Percentiles rank a stretch among this genome's conserved stretches.
Evolutionary conservation across 1,140 invertebrate species (phyloP).

Genomic region (Drosophila pandora): DNA sequence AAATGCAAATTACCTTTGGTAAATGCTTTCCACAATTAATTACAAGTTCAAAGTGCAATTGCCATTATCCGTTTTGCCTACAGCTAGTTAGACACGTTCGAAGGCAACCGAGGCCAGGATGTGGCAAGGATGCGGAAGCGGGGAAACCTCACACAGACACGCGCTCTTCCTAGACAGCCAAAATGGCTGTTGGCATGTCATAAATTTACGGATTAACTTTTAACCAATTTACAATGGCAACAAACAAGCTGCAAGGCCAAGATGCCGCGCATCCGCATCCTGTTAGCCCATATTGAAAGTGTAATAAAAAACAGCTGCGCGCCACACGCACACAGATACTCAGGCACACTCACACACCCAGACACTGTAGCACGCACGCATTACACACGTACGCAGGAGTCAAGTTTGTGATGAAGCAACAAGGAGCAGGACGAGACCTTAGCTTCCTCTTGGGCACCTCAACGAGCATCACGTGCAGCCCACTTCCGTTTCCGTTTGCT

Average conservation of each 20-base stretch:
- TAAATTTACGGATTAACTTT: slow-evolving; percentile 81
- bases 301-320: slow-evolving; percentile 79
- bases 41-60: slow-evolving; percentile 73
- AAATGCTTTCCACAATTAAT: slow-evolving; percentile 58
- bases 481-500: slow-evolving; percentile 79
- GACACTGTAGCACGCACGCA: background rate
- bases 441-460: slow-evolving; percentile 69
- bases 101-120: slow-evolving; percentile 12
- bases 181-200: slow-evolving; percentile 80
- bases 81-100: slow-evolving; percentile 62
- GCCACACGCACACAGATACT: slow-evolving; percentile 22
- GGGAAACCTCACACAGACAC: slow-evolving; percentile 33
- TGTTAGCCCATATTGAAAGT: slow-evolving; percentile 73
- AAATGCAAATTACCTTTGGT: slow-evolving; percentile 4
- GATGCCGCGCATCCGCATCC: slow-evolving; percentile 63
- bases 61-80: slow-evolving; percentile 69
- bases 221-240: slow-evolving; percentile 78
- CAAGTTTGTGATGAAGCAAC: slow-evolving; percentile 50
- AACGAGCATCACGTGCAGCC: slow-evolving; percentile 80
- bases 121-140: background rate
- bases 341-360: slow-evolving; percentile 20
- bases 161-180: slow-evolving; percentile 22
- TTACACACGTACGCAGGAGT: slow-evolving; percentile 26
- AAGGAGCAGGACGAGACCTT: slow-evolving; percentile 44
- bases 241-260: slow-evolving; percentile 55